Evolutionary conservation across 2,888 invertebrate species (phyloP), one percentile per base, ranked within the genome.

Genomic region (Miltochrista miniata): DNA sequence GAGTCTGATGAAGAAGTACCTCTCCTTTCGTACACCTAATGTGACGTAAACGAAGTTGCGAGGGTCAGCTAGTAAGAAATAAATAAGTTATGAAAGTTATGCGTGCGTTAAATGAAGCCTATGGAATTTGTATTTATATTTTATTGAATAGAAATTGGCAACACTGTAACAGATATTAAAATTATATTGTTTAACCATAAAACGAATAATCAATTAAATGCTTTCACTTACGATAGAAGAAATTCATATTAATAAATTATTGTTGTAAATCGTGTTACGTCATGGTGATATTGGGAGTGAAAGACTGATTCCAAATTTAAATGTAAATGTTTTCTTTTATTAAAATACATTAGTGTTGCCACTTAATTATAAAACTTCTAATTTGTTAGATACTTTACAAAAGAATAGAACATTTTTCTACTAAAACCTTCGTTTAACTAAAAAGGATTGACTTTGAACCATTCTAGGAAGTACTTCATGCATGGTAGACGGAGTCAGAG

Each of bases 141-240:
- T 2, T 24, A 5, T 24, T 4, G 5, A 24, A 41, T 18, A 29
- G 41, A 45, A 48, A 48, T 48, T 48, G 44, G 45, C 45, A 51
- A 45, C 18, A 24, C 18, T 24, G 5, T 24, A 24, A 2, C 5
- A 5, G 18, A 4, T 40, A 56, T 15, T 46, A 46, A 35, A 40
- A 43, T 43, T 30, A 45, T 47, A 51, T 59, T 13, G 39, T 52
- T 51, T 15, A 36, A 43, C 54, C 30, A 62, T 59, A 55, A 59
- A 64, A 56, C 52, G 52, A 64, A 61, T 63, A 65, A 4, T 56
- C 54, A 48, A 70, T 68, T 54, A 59, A 61, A 60, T 54, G 64
- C 66, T 72, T 72, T 72, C 71, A 57, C 69, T 60, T 57, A 53
- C 53, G 46, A 49, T 41, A 52, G 54, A 59, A 48, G 41, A 59